phyloP scores from a whole-genome alignment of 64 coral and sea anemone species.

The Stichodactyla helianthus region DNA sequence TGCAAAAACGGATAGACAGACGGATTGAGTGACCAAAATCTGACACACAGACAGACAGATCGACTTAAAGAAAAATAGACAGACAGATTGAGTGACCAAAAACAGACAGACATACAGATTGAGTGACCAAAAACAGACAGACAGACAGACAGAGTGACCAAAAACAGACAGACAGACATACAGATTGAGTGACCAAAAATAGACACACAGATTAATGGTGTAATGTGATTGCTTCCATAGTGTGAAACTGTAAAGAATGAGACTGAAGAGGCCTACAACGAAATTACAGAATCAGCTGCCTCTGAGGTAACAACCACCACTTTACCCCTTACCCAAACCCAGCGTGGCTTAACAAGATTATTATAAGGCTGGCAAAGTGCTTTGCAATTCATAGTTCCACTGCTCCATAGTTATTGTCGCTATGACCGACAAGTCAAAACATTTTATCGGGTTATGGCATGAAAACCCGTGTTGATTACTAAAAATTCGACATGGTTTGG shows the following conservation, averaged over 20 bases:
- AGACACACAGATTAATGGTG: neutral
- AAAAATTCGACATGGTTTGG: no score
- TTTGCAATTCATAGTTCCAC: no score
- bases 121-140: neutral
- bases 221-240: constrained; percentile 23
- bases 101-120: neutral
- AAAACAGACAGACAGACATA: neutral
- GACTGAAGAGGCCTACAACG: constrained; percentile 69
- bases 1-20: neutral
- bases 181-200: neutral
- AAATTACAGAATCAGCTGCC: constrained; percentile 73
- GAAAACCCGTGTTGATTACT: no score
- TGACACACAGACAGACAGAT: neutral
- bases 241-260: constrained; percentile 76
- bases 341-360: no score
- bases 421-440: no score
- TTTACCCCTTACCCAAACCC: neutral
- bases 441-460: no score
- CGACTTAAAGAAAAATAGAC: neutral
- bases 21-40: neutral
- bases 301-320: constrained; percentile 49
- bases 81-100: neutral
- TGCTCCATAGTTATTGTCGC: no score
- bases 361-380: neutral
- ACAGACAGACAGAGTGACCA: neutral